These are phyloP conservation scores for Nerophis lumbriciformis DNA, from an alignment of 2,113 vertebrate genomes.

Conservation along the genomic window DNA sequence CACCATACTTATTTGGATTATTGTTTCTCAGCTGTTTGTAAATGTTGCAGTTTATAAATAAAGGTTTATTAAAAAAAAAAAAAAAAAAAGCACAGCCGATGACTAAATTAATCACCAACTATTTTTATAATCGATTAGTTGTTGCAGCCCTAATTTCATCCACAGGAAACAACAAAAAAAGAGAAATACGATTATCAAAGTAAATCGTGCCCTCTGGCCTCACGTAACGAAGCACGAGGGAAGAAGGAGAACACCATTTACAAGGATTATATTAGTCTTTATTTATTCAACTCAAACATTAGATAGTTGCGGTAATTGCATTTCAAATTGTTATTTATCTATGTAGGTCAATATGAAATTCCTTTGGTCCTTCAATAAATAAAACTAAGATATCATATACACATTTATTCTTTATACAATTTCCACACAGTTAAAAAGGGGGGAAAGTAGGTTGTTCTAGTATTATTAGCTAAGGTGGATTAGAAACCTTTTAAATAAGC, in stretches of 20 bases:
- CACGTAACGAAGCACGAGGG: conserved; percentile 26
- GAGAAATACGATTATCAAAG: conserved; percentile 37
- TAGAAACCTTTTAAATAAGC: conserved; percentile 55
- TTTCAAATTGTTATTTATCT: conserved; percentile 78
- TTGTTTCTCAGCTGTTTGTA: too few relatives aligned
- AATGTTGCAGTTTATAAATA: too few relatives aligned
- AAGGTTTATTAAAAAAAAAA: too few relatives aligned
- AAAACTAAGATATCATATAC: conserved; percentile 89
- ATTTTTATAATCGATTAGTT: too few relatives aligned
- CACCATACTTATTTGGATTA: too few relatives aligned
- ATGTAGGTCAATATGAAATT: conserved; percentile 85
- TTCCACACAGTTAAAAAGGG: conserved; percentile 72
- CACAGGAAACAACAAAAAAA: conserved; percentile 25
- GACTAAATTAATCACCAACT: too few relatives aligned
- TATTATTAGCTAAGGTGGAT: conserved; percentile 57
- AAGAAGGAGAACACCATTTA: conserved; percentile 73
- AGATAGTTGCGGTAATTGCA: conserved; percentile 78
- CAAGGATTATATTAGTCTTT: conserved; percentile 80
- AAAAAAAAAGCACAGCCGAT: too few relatives aligned
- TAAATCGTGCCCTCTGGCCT: conserved; percentile 2
- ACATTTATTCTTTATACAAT: conserved; percentile 85
- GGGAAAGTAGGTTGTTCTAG: conserved; percentile 60
- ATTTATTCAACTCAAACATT: conserved; percentile 75
- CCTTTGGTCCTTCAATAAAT: conserved; percentile 87
- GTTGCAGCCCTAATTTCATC: too few relatives aligned